Conservation (phyloP, 2,797 vertebrate genomes). For the Siniperca scherzeri region DNA sequence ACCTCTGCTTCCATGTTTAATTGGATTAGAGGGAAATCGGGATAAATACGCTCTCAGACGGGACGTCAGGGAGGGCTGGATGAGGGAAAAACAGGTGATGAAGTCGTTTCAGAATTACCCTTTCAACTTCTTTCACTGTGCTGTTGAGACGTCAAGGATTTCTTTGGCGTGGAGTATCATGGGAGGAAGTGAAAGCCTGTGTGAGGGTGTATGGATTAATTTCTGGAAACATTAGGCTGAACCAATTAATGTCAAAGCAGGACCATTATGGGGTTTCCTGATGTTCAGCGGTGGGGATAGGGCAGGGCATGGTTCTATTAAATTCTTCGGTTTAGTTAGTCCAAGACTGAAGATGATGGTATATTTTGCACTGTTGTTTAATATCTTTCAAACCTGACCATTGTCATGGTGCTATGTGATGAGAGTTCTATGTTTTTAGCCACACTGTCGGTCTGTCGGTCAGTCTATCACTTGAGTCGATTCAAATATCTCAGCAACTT, state of each 20-base stretch:
- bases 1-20: conserved; percentile 78
- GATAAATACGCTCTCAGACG: conserved; percentile 69
- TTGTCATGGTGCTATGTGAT: not conserved
- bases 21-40: conserved; percentile 82
- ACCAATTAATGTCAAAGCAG: conserved; percentile 69
- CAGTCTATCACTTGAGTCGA: not conserved
- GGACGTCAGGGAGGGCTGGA: not conserved
- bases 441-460: fast-evolving
- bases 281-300: conserved; percentile 44
- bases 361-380: not conserved
- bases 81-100: conserved; percentile 74
- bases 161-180: conserved; percentile 61
- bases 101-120: conserved; percentile 68
- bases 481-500: not conserved
- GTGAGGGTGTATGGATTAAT: conserved; percentile 62
- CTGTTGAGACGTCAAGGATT: conserved; percentile 53
- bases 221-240: conserved; percentile 69
- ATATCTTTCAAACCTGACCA: not conserved
- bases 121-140: conserved; percentile 55
- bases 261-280: conserved; percentile 40
- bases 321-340: conserved; percentile 3
- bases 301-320: not conserved
- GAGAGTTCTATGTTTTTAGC: not conserved
- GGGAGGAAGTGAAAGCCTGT: conserved; percentile 49
- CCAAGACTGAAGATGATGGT: not conserved